Base-by-base conservation (phyloP, 1,140 invertebrate species). In the Drosophila pandora region DNA sequence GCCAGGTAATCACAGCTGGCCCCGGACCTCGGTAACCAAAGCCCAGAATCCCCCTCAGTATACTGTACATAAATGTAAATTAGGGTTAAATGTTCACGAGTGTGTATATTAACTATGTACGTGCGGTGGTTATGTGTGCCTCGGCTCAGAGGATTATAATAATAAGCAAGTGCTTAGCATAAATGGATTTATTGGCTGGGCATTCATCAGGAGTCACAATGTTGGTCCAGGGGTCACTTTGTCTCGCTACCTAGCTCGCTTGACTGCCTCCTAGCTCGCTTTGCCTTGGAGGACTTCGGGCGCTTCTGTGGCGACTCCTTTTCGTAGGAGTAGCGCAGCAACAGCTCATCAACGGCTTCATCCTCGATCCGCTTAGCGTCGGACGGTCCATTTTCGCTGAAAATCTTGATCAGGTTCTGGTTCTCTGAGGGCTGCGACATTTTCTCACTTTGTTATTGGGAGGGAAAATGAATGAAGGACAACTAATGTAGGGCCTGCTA, bases 151-250 rank as follows among this genome's bases (percentile, higher is more conserved):
- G 79, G 83, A 83, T 88, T 88, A 83, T 88, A 79, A 83, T 83
- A 88, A 88, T 89, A 88, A 88, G 84, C 76, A 88, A 88, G 84
- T 88, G 76, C 81, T 84, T 84, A 69, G 50, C 64, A 65, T 71
- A 83, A 88, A 82, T 71, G 79, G 68, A 88, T 88, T 88, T 88
- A 88, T 88, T 83, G 83, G 79, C 63, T 73, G 83, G 79, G 76
- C 76, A 83, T 83, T 76, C 73, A 70, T 84, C 73, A 83, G 61
- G 73, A 77, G 73, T 83, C 76, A 79, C 1, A 73, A 69, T 75
- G 70, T 62, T 75, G 43, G 37, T 72, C 75, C 71, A 9, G 13
- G 25, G 48, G 23, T 21, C 7, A 17, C 13, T 21, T 23, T 8
- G n/a, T 8, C 12, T 13, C 4, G 23, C 8, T 25, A 30, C 23